Evolutionary conservation across 2,888 invertebrate genomes (phyloP), one percentile per base, ranked within the genome.

Genomic region (Clanis bilineata): DNA sequence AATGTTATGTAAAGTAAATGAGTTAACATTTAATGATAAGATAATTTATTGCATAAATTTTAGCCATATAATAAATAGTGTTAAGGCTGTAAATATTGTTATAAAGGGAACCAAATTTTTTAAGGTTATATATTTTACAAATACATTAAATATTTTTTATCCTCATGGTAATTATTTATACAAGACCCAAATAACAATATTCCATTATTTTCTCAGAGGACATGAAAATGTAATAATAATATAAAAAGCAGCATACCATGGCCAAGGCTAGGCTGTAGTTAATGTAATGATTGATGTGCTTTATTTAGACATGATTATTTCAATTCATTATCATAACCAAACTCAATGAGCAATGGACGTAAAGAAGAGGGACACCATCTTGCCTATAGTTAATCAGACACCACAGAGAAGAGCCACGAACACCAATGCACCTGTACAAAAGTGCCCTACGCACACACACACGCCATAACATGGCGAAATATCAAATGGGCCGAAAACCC

Each of bases 51-150:
- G 18, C 18, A 39, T 64, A 64, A 58, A 59, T 36, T 63, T 57
- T 67, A 68, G 63, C 65, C 62, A 67, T 70, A 64, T 62, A 60
- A 64, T 62, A 60, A 57, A 59, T 62, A 18, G 61, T 22, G 55
- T 65, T 64, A 58, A n/a, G 32, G 10, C 28, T 77, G 76, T 77
- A 76, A 75, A 76, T 76, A 76, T 72, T 67, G 65, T 64, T 64
- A 43, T 74, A 69, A 73, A 63, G 65, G 68, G 68, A 71, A 73
- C 78, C 77, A 78, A 79, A 76, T 74, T 77, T 77, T 69, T 62
- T 43, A 38, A 36, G 18, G 28, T 23, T 54, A 57, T 55, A 59
- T 25, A 38, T 36, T 47, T 47, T 45, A 59, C 70, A 64, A 65
- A 56, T 65, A 70, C 54, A 59, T 58, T 61, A 62, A 63, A 65